Evolutionary conservation across 1,140 invertebrate species (phyloP).

Genomic region (Drosophila athabasca): DNA sequence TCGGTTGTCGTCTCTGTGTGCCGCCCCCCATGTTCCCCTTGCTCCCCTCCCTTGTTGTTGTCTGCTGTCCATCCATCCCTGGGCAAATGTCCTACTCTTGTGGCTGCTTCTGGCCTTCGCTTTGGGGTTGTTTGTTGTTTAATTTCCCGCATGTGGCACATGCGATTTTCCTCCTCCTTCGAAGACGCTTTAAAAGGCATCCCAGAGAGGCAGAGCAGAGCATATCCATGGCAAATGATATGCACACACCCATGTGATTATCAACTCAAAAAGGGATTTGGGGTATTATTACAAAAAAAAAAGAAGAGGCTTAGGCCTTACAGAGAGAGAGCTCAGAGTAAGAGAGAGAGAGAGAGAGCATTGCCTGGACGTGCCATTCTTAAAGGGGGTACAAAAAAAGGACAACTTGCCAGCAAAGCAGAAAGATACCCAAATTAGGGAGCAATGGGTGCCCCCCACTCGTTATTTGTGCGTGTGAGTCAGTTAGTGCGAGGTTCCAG

Average conservation of each 20-base stretch:
- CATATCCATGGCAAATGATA: conserved; percentile 29
- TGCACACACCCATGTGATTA: conserved; percentile 45
- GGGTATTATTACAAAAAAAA: conserved; percentile 33
- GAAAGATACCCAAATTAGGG: conserved; percentile 33
- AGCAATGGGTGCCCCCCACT: conserved; percentile 29
- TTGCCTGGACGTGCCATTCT: not conserved
- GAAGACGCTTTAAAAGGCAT: conserved; percentile 48
- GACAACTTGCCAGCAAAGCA: not conserved
- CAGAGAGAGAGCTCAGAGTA: not conserved
- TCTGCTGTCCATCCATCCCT: conserved; percentile 19
- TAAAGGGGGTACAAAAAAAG: too few relatives aligned
- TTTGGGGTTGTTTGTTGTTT: conserved; percentile 60
- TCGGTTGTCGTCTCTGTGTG: conserved; percentile 1
- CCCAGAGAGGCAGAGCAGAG: too few relatives aligned
- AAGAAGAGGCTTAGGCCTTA: not conserved
- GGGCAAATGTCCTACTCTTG: conserved; percentile 4
- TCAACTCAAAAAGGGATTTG: conserved; percentile 42
- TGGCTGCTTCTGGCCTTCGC: conserved; percentile 1
- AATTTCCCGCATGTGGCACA: conserved; percentile 65
- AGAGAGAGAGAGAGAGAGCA: too few relatives aligned
- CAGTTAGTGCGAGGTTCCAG: conserved; percentile 19
- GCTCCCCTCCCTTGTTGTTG: too few relatives aligned
- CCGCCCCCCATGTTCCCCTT: not conserved
- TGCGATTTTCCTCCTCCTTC: conserved; percentile 53
- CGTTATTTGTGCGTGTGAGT: conserved; percentile 36